A percentile compares a stretch with the other conserved stretches of the same genome.
phyloP scores from a whole-genome alignment of 2,797 vertebrate species.

The Sarcophilus harrisii region DNA sequence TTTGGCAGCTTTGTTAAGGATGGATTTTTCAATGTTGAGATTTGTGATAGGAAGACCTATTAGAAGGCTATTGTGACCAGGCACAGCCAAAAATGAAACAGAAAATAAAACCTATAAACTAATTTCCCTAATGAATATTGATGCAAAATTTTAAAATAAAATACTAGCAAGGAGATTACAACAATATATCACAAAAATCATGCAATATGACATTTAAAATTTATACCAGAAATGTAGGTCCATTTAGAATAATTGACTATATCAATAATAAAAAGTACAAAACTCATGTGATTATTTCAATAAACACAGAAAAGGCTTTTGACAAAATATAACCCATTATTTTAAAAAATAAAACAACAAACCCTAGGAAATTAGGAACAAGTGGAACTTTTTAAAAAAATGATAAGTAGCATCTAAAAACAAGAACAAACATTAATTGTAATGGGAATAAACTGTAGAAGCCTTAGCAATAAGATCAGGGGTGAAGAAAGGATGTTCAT shows the following conservation, averaged over 20 bases:
- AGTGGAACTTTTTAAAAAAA: background rate
- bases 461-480: background rate
- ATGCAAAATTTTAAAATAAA: background rate
- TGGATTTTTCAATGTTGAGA: background rate
- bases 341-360: background rate
- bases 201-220: background rate
- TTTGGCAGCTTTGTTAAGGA: background rate
- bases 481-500: background rate
- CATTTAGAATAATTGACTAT: background rate
- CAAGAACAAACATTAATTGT: background rate
- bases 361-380: background rate
- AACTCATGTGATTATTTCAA: background rate
- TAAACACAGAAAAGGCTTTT: background rate
- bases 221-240: background rate
- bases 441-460: background rate
- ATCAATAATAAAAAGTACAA: background rate
- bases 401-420: background rate
- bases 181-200: background rate
- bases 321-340: background rate
- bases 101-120: conserved; percentile 49
- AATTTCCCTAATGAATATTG: conserved; percentile 14
- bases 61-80: conserved; percentile 18
- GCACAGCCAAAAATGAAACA: background rate
- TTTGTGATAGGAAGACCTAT: conserved; percentile 11
- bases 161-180: background rate